Evolutionary conservation across 2,888 invertebrate genomes (phyloP).

Genomic region (Siphonodentalium dalli): DNA sequence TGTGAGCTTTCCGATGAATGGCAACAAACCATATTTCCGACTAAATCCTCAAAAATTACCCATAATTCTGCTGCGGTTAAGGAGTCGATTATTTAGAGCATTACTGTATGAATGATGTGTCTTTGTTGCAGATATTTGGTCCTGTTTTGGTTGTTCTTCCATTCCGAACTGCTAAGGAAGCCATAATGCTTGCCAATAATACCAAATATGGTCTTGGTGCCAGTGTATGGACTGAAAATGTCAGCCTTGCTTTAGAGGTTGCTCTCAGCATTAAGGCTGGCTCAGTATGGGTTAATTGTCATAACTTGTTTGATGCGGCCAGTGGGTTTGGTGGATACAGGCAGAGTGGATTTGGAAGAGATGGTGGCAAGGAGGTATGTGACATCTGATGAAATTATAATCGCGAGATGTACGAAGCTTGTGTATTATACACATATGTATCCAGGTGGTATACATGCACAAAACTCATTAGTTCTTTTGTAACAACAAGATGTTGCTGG

Average conservation of each 20-base stretch:
- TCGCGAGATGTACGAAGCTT: too few species aligned
- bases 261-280: slow-evolving; percentile 68
- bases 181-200: slow-evolving; percentile 70
- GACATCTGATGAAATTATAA: too few species aligned
- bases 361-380: slow-evolving; percentile 67
- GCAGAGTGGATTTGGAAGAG: slow-evolving; percentile 69
- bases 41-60: too few species aligned
- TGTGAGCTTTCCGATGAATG: too few species aligned
- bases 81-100: too few species aligned
- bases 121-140: slow-evolving; percentile 64
- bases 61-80: too few species aligned
- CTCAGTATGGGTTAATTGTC: slow-evolving; percentile 70
- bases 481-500: too few species aligned
- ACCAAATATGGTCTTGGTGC: slow-evolving; percentile 68
- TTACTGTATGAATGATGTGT: too few species aligned
- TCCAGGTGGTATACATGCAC: too few species aligned
- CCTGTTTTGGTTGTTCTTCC: slow-evolving; percentile 67
- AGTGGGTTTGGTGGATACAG: slow-evolving; percentile 68
- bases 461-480: too few species aligned
- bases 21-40: too few species aligned
- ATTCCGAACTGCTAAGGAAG: slow-evolving; percentile 70
- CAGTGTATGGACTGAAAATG: slow-evolving; percentile 71
- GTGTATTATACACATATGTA: too few species aligned
- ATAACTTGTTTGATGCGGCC: slow-evolving; percentile 68
- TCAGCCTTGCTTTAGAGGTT: slow-evolving; percentile 69